These are phyloP conservation scores for Sebastes taczanowskii DNA, from an alignment of 2,797 vertebrate species.

Conservation along the genomic window DNA sequence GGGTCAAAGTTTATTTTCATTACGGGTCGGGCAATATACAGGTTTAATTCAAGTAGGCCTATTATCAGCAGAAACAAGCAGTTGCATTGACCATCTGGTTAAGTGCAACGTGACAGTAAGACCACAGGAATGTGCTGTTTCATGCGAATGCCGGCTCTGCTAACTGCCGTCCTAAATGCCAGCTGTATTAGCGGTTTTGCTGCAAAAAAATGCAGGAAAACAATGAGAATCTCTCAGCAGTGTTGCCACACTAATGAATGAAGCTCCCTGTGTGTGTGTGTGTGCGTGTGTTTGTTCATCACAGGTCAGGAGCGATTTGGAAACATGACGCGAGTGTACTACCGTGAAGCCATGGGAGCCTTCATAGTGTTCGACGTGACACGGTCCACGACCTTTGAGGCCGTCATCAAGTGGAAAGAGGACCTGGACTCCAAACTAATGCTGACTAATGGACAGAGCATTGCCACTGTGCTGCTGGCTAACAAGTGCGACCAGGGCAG, in stretches of 20 bases:
- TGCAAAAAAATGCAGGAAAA: constrained; percentile 34
- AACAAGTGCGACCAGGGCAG: constrained; percentile 97
- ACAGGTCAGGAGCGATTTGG: constrained; percentile 98
- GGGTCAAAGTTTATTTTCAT: background rate
- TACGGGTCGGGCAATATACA: background rate
- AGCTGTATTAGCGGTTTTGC: constrained; percentile 24
- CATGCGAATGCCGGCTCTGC: constrained; percentile 33
- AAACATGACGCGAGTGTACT: constrained; percentile 99
- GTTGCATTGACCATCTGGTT: constrained; percentile 35
- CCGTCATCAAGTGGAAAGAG: constrained; percentile 96
- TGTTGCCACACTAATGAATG: background rate
- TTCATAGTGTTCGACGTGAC: constrained; percentile 97
- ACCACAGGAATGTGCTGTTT: constrained; percentile 69
- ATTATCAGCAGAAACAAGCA: constrained; percentile 41
- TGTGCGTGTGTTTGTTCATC: constrained; percentile 3
- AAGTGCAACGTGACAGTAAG: constrained; percentile 53
- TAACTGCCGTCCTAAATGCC: constrained; percentile 15
- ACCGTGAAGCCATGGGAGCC: constrained; percentile 96
- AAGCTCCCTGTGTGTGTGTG: background rate
- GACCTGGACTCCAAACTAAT: constrained; percentile 97
- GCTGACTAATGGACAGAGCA: constrained; percentile 90
- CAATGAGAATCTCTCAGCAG: constrained; percentile 30
- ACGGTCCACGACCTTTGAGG: constrained; percentile 94
- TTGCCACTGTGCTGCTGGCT: constrained; percentile 93
- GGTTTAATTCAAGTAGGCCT: constrained; percentile 19